Evolutionary conservation across 1,140 invertebrate genomes (phyloP), one percentile per base, ranked within the genome.

Genomic region (Phortica variegata): DNA sequence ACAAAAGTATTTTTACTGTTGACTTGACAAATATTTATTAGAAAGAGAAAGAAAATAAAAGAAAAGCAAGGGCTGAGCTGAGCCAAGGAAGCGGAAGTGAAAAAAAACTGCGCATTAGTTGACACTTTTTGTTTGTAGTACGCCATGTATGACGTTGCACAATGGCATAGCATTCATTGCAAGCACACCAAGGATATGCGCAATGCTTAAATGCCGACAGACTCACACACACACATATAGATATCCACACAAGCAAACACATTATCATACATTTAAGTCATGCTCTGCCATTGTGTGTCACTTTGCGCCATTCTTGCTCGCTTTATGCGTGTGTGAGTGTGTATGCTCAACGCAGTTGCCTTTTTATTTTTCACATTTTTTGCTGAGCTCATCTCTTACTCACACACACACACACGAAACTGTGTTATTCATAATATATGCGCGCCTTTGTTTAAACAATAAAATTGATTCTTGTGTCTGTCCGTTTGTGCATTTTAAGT

Each of bases 71-170:
- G n/a, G n/a, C n/a, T n/a, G n/a, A n/a, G n/a, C n/a, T n/a, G n/a
- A n/a, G n/a, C n/a, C n/a, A 46, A 46, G 34, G 26, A 29, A 29
- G 6, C 12, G 12, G 26, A 46, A 37, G 36, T 12, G 17, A 46
- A 46, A 37, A 46, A 46, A 29, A 46, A 29, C n/a, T n/a, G 44
- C 44, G 44, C 44, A 46, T 46, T 46, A 46, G 44, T 46, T 46
- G 44, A 46, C 44, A 46, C 44, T 46, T 46, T 46, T 46, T 37
- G 34, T 46, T 46, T 46, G 44, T 17, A 16, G 26, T 46, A 15
- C 20, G 36, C 36, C 20, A 34, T 17, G 19, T 37, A 23, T 17
- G 19, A 46, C 21, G 15, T 18, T 31, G 44, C n/a, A 36, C 19
- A 23, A 38, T 46, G 44, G 17, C 15, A n/a, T n/a, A n/a, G n/a